Conservation (phyloP, 2,113 vertebrate species). For the Megaptera novaeangliae region DNA sequence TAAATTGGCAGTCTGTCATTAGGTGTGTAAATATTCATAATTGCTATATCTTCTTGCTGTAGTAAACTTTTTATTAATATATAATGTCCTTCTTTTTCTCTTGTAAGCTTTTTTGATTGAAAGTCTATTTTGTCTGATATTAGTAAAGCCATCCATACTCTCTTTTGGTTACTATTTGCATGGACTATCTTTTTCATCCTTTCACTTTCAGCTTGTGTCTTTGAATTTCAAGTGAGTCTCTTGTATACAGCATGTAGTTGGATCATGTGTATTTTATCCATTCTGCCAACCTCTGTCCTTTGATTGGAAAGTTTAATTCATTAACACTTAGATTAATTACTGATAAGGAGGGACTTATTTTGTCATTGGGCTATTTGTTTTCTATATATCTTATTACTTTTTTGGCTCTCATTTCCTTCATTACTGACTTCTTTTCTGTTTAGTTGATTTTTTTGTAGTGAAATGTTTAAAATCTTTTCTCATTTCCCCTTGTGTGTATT, state of each 20-base stretch:
- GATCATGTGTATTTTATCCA: neutral
- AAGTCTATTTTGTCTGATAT: neutral
- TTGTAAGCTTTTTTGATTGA: neutral
- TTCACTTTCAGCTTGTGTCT: neutral
- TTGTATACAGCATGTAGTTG: neutral
- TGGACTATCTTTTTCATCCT: neutral
- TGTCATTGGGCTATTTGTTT: neutral
- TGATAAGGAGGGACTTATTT: neutral
- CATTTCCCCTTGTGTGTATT: neutral
- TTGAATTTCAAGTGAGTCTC: neutral
- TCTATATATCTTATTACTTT: neutral
- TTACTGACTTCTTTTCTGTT: neutral
- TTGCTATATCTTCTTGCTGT: neutral
- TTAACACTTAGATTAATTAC: neutral
- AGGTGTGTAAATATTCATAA: neutral
- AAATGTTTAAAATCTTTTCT: slow-evolving; percentile 6
- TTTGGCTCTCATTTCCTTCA: neutral
- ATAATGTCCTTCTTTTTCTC: neutral
- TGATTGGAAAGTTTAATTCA: neutral
- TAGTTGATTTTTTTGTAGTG: neutral
- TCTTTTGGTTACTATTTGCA: neutral
- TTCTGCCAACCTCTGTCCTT: neutral
- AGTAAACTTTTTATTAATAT: neutral
- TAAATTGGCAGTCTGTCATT: neutral
- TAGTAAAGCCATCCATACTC: neutral